Percentiles rank a stretch among this genome's conserved stretches.
phyloP scores from a whole-genome alignment of 2,113 vertebrate genomes.

The Trichechus manatus region DNA sequence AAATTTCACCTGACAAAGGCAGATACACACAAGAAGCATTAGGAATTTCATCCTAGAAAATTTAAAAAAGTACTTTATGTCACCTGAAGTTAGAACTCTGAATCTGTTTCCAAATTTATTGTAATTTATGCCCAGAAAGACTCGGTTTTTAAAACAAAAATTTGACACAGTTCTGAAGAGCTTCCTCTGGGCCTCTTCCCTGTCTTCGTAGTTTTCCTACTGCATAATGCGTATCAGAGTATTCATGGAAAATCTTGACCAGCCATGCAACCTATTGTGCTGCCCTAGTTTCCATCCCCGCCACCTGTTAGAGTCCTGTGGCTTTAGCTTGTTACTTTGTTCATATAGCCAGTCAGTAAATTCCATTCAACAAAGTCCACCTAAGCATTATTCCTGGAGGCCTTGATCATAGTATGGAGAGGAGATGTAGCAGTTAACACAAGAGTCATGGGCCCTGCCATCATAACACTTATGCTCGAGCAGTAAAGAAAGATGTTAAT shows the following conservation, averaged over 20 bases:
- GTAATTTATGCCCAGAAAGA: background rate
- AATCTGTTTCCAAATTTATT: background rate
- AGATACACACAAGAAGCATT: background rate
- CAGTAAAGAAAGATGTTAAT: slow-evolving; percentile 10
- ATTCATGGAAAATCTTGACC: background rate
- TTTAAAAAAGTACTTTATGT: background rate
- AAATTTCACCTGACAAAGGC: background rate
- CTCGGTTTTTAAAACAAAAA: slow-evolving; percentile 37
- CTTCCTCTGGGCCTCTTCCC: background rate
- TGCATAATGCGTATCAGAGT: background rate
- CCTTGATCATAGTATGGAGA: background rate
- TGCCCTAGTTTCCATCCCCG: background rate
- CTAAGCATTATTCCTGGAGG: background rate
- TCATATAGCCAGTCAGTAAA: background rate
- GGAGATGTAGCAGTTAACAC: background rate
- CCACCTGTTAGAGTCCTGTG: background rate
- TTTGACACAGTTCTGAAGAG: background rate
- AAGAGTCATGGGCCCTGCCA: background rate
- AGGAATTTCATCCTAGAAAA: slow-evolving; percentile 22
- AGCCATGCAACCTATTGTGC: background rate
- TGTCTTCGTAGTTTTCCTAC: background rate
- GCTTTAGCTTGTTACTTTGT: slow-evolving; percentile 22
- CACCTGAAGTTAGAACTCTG: background rate
- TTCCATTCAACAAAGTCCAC: background rate
- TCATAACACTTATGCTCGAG: background rate